phyloP scores from a whole-genome alignment of 2,113 vertebrate genomes.

The Lipotes vexillifer region DNA sequence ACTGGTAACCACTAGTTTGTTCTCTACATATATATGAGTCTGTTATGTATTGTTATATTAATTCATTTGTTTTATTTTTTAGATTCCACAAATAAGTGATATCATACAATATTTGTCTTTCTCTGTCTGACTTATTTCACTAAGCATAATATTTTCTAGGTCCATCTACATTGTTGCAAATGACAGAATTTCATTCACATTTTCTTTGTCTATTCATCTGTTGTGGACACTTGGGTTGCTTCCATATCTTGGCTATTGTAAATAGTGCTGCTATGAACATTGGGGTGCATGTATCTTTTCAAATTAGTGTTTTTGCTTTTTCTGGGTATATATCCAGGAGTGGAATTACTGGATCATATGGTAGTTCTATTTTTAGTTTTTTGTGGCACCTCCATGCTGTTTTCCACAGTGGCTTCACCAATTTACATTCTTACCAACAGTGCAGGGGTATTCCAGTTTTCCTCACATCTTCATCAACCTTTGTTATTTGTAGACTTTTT shows the following conservation, averaged over 20 bases:
- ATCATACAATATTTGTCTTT: background rate
- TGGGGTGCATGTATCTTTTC: background rate
- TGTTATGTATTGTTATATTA: too few species aligned
- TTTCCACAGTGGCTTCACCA: background rate
- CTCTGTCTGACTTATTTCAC: background rate
- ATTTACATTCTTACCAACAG: background rate
- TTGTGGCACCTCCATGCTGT: background rate
- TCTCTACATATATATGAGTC: background rate
- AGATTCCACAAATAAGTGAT: background rate
- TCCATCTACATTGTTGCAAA: background rate
- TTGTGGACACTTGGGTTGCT: background rate
- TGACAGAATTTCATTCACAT: background rate
- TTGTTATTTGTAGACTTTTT: background rate
- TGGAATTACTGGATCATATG: background rate
- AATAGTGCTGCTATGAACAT: background rate
- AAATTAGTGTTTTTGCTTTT: background rate
- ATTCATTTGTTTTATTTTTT: background rate
- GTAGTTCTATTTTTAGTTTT: background rate
- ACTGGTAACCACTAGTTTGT: background rate
- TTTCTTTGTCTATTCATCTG: background rate
- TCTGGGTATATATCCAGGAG: background rate
- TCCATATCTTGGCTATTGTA: background rate
- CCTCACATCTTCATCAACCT: background rate
- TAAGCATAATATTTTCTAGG: background rate
- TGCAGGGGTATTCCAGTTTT: background rate